phyloP scores from a whole-genome alignment of 2,797 vertebrate genomes.

The Dendrocincla tyrannina region DNA sequence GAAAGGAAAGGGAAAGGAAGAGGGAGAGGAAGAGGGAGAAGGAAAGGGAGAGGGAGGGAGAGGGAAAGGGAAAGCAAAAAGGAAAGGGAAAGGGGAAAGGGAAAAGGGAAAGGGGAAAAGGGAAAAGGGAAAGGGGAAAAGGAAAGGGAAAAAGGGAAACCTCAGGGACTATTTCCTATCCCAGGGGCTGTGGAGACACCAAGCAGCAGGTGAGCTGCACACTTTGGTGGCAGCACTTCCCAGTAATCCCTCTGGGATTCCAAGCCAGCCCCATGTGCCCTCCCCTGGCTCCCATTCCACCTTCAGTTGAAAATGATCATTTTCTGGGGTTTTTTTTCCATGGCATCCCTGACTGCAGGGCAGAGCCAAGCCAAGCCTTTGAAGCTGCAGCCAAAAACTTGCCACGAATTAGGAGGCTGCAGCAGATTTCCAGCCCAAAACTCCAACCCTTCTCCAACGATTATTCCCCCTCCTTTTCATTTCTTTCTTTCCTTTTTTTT shows the following conservation, averaged over 20 bases:
- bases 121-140: no score
- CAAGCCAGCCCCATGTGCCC: neutral
- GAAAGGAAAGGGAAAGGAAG: no score
- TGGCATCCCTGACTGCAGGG: conserved; percentile 73
- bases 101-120: no score
- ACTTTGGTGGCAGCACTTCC: no score
- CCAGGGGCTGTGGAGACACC: neutral
- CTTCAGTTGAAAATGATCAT: conserved; percentile 67
- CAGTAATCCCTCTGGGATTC: no score
- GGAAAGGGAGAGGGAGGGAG: no score
- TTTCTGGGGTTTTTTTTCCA: conserved; percentile 28
- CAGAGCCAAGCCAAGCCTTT: conserved; percentile 72
- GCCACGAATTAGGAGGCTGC: conserved; percentile 77
- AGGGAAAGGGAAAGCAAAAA: no score
- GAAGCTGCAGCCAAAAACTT: conserved; percentile 82
- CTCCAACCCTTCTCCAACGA: neutral
- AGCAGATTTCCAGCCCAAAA: conserved; percentile 67
- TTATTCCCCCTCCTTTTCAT: conserved; percentile 62
- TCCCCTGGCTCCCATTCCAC: conserved; percentile 43
- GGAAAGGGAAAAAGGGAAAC: no score
- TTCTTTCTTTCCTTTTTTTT: conserved; percentile 59
- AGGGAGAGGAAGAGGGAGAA: no score
- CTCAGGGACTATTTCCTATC: no score
- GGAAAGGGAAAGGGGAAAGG: no score
- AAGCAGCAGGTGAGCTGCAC: neutral